Evolutionary conservation across 2,113 vertebrate genomes (phyloP).

Genomic region (Acanthochromis polyacanthus): DNA sequence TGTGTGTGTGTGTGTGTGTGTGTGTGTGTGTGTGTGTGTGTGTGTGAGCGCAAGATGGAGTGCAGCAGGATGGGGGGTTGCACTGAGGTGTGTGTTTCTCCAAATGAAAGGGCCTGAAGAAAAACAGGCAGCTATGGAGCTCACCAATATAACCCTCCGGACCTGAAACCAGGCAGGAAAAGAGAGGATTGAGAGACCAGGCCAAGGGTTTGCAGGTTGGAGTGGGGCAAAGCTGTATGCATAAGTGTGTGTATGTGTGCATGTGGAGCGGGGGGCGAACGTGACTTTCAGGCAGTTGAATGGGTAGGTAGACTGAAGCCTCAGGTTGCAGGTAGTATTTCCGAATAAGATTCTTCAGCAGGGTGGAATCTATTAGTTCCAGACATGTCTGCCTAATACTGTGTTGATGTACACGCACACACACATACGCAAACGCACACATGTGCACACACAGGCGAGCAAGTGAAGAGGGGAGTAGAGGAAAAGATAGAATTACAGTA

Average conservation of each 20-base stretch:
- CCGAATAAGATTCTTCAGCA: conserved; percentile 71
- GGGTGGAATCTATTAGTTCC: conserved; percentile 81
- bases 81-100: conserved; percentile 40
- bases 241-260: conserved; percentile 25
- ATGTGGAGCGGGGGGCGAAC: not conserved
- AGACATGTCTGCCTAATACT: conserved; percentile 72
- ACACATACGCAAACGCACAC: conserved; percentile 6
- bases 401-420: conserved; percentile 31
- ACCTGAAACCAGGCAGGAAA: conserved; percentile 59
- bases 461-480: conserved; percentile 47
- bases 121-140: conserved; percentile 63
- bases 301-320: conserved; percentile 52
- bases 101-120: conserved; percentile 57
- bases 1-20: conserved; percentile 49
- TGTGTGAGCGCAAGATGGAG: conserved; percentile 34
- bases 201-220: conserved; percentile 46
- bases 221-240: not conserved
- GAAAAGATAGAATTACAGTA: conserved; percentile 79
- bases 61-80: conserved; percentile 41
- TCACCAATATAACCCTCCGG: conserved; percentile 41
- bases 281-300: conserved; percentile 34
- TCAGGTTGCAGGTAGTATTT: conserved; percentile 71
- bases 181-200: conserved; percentile 41
- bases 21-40: not conserved
- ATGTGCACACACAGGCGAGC: not conserved